These are phyloP conservation scores for Apoda limacodes DNA, from an alignment of 2,888 invertebrate species.

Conservation along the genomic window DNA sequence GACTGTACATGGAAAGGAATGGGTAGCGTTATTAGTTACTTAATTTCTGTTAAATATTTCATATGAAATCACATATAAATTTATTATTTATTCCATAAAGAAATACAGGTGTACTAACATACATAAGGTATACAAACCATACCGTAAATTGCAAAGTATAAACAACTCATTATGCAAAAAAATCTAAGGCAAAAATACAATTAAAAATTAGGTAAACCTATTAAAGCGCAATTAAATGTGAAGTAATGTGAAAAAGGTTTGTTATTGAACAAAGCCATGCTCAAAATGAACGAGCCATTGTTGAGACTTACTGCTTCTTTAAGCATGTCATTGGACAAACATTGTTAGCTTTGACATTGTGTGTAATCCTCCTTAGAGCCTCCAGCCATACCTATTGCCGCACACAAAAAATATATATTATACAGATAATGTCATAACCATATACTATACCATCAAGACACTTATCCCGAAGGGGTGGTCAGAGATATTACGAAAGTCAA, in stretches of 20 bases:
- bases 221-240: too few species aligned
- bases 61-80: too few species aligned
- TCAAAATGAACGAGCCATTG: slow-evolving; percentile 3
- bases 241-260: not conserved
- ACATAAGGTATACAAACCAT: too few species aligned
- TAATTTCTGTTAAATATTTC: too few species aligned
- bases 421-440: not conserved
- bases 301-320: slow-evolving; percentile 95
- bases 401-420: slow-evolving; percentile 11
- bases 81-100: too few species aligned
- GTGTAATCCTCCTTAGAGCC: slow-evolving; percentile 93
- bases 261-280: slow-evolving; percentile 27
- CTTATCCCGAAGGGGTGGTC: too few species aligned
- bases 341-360: slow-evolving; percentile 99
- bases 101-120: too few species aligned
- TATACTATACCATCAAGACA: slow-evolving; percentile 12
- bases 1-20: too few species aligned
- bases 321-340: slow-evolving; percentile 98
- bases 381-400: slow-evolving; percentile 91
- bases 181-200: too few species aligned
- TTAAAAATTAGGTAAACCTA: too few species aligned
- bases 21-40: too few species aligned
- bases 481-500: too few species aligned
- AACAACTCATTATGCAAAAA: slow-evolving; percentile 17
- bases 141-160: not conserved